Base-by-base conservation (phyloP, 2,797 vertebrate species). In the Myotis myotis region DNA sequence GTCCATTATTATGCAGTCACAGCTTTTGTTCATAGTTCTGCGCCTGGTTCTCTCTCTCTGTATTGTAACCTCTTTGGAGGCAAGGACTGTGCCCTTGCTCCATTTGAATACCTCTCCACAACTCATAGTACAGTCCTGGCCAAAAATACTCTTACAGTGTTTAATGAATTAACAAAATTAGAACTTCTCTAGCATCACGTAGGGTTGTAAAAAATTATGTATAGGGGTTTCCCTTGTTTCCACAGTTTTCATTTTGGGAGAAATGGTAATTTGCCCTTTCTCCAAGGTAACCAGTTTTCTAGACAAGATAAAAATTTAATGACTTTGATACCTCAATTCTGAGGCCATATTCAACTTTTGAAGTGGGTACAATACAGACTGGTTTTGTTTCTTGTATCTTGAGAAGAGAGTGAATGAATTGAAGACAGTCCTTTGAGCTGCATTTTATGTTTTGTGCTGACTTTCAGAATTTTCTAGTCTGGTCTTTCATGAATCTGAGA, bases 11-110 rank as follows among this genome's bases (percentile, higher is more conserved):
- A 95, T 96, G 93, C 93, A 93, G 57, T 75, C 92, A 83, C 82
- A 44, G 93, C 95, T 96, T 97, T 97, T 97, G 92, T 97, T 93
- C 89, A 3, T 68, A 91, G 53, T 96, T 97, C 71, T 0, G 1
- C 3, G 36, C 75, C 28, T 19, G 41, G 28, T 75, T 91, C 83
- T 70, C n/a, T 64, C 30, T 68, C n/a, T 85, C 20, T 96, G 76
- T 87, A 53, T 87, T 68, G 75, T 78, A 85, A 87, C 75, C 55
- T 80, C 80, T 76, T 70, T 44, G 51, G 76, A 85, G 70, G 36
- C 51, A 22, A 62, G 68, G 57, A 74, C 60, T 55, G 44, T 55
- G 74, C 49, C 68, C 83, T 95, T 20, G 74, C 82, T 55, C 53
- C 1, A 3, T 91, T 86, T 57, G 1, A 93, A 75, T 81, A 81